These are phyloP conservation scores for Epiblema foenella DNA, from an alignment of 2,888 invertebrate genomes.

Conservation along the genomic window DNA sequence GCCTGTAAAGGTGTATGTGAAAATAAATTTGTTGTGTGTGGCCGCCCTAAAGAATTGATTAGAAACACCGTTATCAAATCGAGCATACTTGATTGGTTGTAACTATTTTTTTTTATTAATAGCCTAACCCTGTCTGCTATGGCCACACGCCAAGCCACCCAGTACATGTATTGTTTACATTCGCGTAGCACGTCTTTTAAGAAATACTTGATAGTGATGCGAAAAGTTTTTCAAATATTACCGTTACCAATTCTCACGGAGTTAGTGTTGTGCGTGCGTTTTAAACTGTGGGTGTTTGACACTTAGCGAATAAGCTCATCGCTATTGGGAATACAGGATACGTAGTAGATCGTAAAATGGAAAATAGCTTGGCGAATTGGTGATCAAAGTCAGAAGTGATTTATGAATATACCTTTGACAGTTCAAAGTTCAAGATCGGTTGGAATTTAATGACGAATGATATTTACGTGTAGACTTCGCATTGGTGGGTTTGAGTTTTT, in stretches of 20 bases:
- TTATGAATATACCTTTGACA: conserved; percentile 16
- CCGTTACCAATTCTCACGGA: background rate
- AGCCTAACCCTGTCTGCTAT: conserved; percentile 55
- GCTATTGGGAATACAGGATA: too few relatives aligned
- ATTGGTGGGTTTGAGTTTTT: conserved; percentile 8
- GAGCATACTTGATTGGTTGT: conserved; percentile 48
- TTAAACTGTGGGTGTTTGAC: conserved; percentile 27
- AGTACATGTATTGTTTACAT: conserved; percentile 68
- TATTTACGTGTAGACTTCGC: background rate
- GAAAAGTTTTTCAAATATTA: conserved; percentile 21
- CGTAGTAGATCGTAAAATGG: background rate
- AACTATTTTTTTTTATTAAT: conserved; percentile 63
- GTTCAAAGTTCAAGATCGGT: conserved; percentile 30
- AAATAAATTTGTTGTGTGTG: conserved; percentile 1
- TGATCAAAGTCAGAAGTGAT: background rate
- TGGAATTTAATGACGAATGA: conserved; percentile 1
- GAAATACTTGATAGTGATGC: conserved; percentile 38
- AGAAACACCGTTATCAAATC: conserved; percentile 37
- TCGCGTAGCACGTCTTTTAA: conserved; percentile 44
- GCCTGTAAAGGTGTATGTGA: background rate
- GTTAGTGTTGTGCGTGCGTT: conserved; percentile 32
- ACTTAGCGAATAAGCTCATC: conserved; percentile 27
- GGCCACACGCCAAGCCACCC: conserved; percentile 67
- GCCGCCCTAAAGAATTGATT: conserved; percentile 34
- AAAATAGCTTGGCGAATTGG: conserved; percentile 5